Evolutionary conservation across 2,888 invertebrate species (phyloP), one percentile per base, ranked within the genome.

Genomic region (Petrolisthes cinctipes): DNA sequence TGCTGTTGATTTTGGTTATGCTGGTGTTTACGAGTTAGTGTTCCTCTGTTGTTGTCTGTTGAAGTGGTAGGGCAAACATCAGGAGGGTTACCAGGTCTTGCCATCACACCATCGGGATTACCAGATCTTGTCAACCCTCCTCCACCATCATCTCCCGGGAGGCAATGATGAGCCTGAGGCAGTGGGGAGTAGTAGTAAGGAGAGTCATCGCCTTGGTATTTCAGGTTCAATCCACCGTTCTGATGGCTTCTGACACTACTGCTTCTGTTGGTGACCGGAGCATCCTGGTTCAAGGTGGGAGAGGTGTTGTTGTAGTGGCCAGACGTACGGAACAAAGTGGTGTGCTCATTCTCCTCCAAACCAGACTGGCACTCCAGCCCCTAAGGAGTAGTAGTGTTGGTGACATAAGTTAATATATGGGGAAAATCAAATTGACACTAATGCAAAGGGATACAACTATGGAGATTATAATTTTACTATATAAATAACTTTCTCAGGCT

Each of bases 21-120:
- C 37, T 78, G 78, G 4, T 84, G 78, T 7, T 75, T 78, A 23
- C 86, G 61, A 54, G 23, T 76, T 14, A 61, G 81, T 20, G 71
- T 78, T 20, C 78, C 51, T 4, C 66, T 66, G 37, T 14, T 23
- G 54, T 23, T 68, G 37, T 73, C 75, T 17, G 71, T n/a, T 3
- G 73, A 81, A 83, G 83, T 71, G 14, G 83, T 86, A n/a, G 86
- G 86, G 54, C 86, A 86, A 9, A 86, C 86, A 54, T 86, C 86
- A 51, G 86, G 86, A 17, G 86, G 82, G 79, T 83, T 86, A 4
- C 82, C 82, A 0, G 57, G 85, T 9, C 71, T 79, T 14, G 81
- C 66, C 83, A 75, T 81, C 17, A 57, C n/a, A 54, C 83, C 86
- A 51, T 83, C 83, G 11, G 86, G 82, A 73, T 83, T 86, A 4